Evolutionary conservation across 2,888 invertebrate species (phyloP).

Genomic region (Agrochola litura): DNA sequence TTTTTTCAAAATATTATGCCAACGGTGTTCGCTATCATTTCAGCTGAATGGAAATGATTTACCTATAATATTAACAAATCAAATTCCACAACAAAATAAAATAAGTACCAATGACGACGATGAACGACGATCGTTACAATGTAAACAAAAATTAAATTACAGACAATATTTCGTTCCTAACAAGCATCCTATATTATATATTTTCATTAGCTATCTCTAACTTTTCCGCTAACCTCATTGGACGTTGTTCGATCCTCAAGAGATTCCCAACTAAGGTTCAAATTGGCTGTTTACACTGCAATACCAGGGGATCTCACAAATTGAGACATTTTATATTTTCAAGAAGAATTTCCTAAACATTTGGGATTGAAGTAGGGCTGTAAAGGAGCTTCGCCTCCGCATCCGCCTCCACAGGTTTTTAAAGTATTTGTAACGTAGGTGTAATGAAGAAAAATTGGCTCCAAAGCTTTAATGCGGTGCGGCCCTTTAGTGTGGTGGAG

Average conservation of each 20-base stretch:
- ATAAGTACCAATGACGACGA: neutral
- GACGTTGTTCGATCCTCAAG: constrained; percentile 29
- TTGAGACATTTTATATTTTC: constrained; percentile 44
- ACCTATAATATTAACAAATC: neutral
- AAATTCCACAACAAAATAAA: neutral
- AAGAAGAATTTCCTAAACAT: constrained; percentile 7
- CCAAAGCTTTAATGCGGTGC: neutral
- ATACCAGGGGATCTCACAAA: constrained; percentile 22
- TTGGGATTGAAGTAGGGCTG: neutral
- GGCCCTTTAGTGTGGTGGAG: too few species aligned
- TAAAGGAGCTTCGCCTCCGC: neutral
- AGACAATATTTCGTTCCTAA: neutral
- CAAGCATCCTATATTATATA: constrained; percentile 3
- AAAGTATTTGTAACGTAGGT: neutral
- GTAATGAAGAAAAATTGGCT: neutral
- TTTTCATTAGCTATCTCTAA: constrained; percentile 8
- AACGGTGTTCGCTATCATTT: neutral
- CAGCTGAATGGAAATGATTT: neutral
- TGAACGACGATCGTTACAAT: neutral
- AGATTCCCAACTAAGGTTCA: constrained; percentile 31
- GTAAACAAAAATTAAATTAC: constrained; percentile 1
- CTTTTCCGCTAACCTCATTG: constrained; percentile 6
- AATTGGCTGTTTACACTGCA: constrained; percentile 43
- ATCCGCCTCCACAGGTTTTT: neutral
- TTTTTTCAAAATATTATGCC: neutral